Percentiles rank a stretch among this genome's conserved stretches.
phyloP scores from a whole-genome alignment of 2,113 vertebrate species.

The Monopterus albus region DNA sequence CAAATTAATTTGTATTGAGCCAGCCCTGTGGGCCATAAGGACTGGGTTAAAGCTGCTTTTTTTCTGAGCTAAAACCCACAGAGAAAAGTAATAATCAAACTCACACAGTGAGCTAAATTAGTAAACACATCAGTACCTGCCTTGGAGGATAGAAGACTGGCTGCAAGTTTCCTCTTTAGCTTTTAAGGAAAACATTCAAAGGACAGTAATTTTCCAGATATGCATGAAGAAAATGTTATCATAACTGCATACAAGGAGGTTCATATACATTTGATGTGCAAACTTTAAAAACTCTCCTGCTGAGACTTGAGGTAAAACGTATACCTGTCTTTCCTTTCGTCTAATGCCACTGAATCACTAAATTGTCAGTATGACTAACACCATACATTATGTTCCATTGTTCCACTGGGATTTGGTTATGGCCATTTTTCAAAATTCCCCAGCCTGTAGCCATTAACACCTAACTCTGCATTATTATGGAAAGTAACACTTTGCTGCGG shows the following conservation, averaged over 20 bases:
- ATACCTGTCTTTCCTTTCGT: background rate
- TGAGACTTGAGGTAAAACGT: too few species aligned
- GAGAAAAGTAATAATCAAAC: constrained; percentile 61
- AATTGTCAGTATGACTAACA: constrained; percentile 18
- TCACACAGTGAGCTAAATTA: constrained; percentile 38
- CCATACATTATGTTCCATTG: constrained; percentile 29
- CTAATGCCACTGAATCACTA: background rate
- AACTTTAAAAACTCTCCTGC: too few species aligned
- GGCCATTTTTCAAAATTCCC: constrained; percentile 19
- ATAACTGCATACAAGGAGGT: background rate
- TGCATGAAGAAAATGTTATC: background rate
- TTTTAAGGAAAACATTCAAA: constrained; percentile 20
- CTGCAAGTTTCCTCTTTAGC: constrained; percentile 14
- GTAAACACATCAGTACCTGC: constrained; percentile 61
- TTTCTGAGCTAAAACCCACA: constrained; percentile 54
- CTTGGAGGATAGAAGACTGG: constrained; percentile 26
- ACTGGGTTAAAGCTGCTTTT: constrained; percentile 48
- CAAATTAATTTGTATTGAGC: constrained; percentile 70
- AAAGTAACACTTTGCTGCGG: constrained; percentile 22
- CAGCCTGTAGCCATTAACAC: constrained; percentile 27
- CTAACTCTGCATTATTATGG: constrained; percentile 20
- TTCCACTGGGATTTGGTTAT: constrained; percentile 5
- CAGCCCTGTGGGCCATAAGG: constrained; percentile 46
- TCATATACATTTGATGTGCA: background rate
- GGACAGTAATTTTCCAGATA: background rate